phyloP scores from a whole-genome alignment of 2,888 invertebrate genomes.

The Carpatolechia fugitivella region DNA sequence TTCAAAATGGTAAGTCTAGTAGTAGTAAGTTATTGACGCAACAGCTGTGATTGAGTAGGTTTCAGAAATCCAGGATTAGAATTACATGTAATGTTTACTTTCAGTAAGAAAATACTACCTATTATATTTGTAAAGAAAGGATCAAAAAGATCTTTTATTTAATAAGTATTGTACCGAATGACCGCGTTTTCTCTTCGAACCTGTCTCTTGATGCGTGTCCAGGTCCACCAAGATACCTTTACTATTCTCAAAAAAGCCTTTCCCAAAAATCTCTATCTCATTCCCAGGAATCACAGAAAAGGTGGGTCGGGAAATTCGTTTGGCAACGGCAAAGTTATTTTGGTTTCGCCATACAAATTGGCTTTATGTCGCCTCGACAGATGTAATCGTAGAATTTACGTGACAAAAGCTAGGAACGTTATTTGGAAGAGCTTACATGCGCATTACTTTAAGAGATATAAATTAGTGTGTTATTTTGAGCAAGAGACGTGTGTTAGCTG shows the following conservation, averaged over 20 bases:
- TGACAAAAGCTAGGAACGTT: conserved; percentile 45
- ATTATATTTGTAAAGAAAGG: too few species aligned
- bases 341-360: conserved; percentile 37
- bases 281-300: neutral
- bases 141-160: neutral
- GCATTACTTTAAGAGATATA: conserved; percentile 17
- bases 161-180: neutral
- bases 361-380: conserved; percentile 51
- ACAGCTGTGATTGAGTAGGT: too few species aligned
- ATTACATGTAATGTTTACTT: too few species aligned
- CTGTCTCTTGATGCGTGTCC: neutral
- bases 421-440: conserved; percentile 42
- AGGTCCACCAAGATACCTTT: neutral
- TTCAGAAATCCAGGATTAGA: too few species aligned
- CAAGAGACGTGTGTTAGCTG: neutral
- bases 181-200: neutral
- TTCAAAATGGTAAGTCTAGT: too few species aligned
- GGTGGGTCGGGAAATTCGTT: neutral
- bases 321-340: neutral
- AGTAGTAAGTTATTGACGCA: too few species aligned
- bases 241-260: neutral
- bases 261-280: neutral
- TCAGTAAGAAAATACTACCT: too few species aligned
- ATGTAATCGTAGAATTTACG: conserved; percentile 59
- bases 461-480: conserved; percentile 12